Conservation (phyloP, 1,140 invertebrate genomes). For the Drosophila rufa region DNA sequence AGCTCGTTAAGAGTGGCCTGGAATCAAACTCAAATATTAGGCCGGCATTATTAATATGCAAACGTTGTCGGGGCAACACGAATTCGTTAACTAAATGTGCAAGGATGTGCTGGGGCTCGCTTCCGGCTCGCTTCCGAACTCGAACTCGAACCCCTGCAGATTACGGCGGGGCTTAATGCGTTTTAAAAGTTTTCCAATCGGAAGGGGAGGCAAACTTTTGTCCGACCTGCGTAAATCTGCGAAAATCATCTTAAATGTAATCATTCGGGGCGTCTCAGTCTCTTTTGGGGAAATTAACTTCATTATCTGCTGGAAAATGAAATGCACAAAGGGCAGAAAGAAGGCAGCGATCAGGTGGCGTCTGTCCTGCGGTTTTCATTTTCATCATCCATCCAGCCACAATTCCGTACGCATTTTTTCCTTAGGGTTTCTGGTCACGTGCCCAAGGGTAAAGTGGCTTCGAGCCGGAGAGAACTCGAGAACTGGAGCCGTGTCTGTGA, state of each 20-base stretch:
- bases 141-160: slow-evolving; percentile 34
- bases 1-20: slow-evolving; percentile 51
- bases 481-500: slow-evolving; percentile 57
- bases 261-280: slow-evolving; percentile 45
- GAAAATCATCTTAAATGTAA: slow-evolving; percentile 67
- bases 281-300: slow-evolving; percentile 70
- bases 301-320: slow-evolving; percentile 62
- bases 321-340: slow-evolving; percentile 56
- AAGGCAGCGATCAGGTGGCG: slow-evolving; percentile 31
- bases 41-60: slow-evolving; percentile 72
- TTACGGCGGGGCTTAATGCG: slow-evolving; percentile 71
- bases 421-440: slow-evolving; percentile 74
- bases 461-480: not conserved
- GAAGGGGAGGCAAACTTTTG: slow-evolving; percentile 43
- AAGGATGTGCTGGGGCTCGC: slow-evolving; percentile 22
- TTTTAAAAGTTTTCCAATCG: slow-evolving; percentile 63
- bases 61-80: slow-evolving; percentile 47
- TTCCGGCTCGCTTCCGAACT: slow-evolving; percentile 23
- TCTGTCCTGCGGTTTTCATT: slow-evolving; percentile 54
- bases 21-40: slow-evolving; percentile 53
- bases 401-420: slow-evolving; percentile 31
- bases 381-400: slow-evolving; percentile 24
- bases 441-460: slow-evolving; percentile 55
- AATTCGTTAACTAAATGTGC: slow-evolving; percentile 69
- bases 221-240: slow-evolving; percentile 58